Evolutionary conservation across 2,797 vertebrate species (phyloP).

Genomic region (Luscinia luscinia): DNA sequence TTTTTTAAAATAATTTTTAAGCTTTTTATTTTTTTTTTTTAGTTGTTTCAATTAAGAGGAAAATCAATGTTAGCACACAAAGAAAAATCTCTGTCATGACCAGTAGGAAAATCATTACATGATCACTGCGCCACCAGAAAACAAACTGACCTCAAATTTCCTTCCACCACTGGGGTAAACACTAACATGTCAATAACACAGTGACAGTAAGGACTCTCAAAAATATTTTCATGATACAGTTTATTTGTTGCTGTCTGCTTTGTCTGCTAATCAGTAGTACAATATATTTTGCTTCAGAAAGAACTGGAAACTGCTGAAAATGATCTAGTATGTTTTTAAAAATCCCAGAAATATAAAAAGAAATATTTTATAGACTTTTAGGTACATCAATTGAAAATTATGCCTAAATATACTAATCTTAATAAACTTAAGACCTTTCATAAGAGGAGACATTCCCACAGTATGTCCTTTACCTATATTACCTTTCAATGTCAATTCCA

Average conservation of each 20-base stretch:
- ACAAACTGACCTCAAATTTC: neutral
- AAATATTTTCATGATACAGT: neutral
- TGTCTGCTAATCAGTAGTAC: neutral
- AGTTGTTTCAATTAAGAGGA: neutral
- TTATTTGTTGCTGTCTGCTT: neutral
- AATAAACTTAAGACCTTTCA: neutral
- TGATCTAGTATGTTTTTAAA: neutral
- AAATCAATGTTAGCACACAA: neutral
- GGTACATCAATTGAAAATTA: neutral
- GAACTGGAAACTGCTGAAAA: neutral
- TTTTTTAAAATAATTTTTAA: fast-evolving
- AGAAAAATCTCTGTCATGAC: neutral
- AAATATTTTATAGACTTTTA: neutral
- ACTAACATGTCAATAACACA: neutral
- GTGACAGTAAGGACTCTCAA: neutral
- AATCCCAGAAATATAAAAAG: fast-evolving
- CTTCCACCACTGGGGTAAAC: neutral
- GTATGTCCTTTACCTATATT: neutral
- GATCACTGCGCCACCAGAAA: neutral
- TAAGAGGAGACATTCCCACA: neutral
- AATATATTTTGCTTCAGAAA: neutral
- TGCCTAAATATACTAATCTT: neutral
- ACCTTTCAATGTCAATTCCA: neutral
- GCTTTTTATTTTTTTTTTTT: too few species aligned
- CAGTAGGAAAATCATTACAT: neutral